Base-by-base conservation (phyloP, 2,797 vertebrate species). In the Simalia tracyae region DNA sequence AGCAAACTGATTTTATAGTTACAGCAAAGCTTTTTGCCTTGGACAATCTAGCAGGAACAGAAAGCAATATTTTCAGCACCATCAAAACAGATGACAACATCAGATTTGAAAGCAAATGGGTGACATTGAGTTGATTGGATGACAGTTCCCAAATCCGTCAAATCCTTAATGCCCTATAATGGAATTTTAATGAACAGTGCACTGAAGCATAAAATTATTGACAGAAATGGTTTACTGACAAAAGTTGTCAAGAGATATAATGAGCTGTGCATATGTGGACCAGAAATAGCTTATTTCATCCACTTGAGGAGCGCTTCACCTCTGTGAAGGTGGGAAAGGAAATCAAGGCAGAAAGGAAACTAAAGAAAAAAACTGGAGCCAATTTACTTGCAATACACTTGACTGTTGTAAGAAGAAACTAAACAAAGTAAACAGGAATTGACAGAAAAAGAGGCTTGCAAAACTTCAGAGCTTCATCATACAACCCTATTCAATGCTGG, bases 101-200 rank as follows among this genome's bases (percentile, higher is more conserved):
- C 88, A 87, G 64, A 90, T 89, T 72, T 90, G 91, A 90, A 89
- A 87, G 42, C 84, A 76, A 86, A 87, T 89, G 54, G 63, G 84
- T 87, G 56, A 42, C 86, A 64, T 92, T 84, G 54, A 54, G 63
- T 87, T 90, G 91, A 92, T 61, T 36, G 22, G 91, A 86, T 90
- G 91, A 90, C 91, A 92, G 91, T 57, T 92, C 91, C 84, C 84
- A 63, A 66, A 90, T 92, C 64, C 63, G 84, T 92, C 91, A 92
- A 76, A 60, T 64, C 63, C 76, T 66, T 89, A 90, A 92, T 90
- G 91, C 64, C 84, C 84, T 76, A 54, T 92, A 89, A 92, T 92
- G 91, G 88, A 90, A 92, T 92, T 92, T 92, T 92, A 92, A 92
- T 92, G 91, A 90, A 89, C 31, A 54, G 64, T 63, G 84, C 91